Conservation (phyloP, 2,113 vertebrate genomes). For the Megaleporinus macrocephalus region DNA sequence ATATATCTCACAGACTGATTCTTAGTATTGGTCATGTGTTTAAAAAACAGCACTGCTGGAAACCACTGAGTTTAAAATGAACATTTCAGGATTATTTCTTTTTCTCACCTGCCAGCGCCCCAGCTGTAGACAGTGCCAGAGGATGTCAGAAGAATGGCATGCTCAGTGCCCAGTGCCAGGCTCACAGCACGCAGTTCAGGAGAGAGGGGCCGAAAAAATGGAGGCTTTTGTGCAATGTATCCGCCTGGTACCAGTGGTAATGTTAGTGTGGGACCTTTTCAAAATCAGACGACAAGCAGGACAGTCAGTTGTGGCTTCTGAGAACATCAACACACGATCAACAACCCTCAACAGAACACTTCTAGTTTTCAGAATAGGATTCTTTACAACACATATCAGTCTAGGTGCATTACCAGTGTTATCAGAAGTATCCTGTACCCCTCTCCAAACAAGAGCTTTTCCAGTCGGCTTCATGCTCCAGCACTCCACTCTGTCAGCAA, state of each 20-base stretch:
- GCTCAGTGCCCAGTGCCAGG: constrained; percentile 82
- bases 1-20: not conserved
- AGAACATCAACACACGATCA: not conserved
- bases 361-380: not conserved
- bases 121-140: constrained; percentile 82
- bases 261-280: constrained; percentile 45
- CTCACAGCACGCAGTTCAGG: constrained; percentile 71
- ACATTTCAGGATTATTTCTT: not conserved
- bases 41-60: not conserved
- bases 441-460: constrained; percentile 70
- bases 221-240: constrained; percentile 75
- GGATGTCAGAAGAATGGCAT: constrained; percentile 78
- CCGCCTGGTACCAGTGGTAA: constrained; percentile 85
- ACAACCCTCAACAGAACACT: not conserved
- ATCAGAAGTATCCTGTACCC: constrained; percentile 46
- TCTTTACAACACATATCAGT: not conserved
- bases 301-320: not conserved
- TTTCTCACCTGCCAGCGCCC: constrained; percentile 86
- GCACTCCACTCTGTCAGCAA: constrained; percentile 68
- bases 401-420: constrained; percentile 54
- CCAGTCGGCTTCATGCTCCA: constrained; percentile 69
- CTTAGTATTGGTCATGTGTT: not conserved
- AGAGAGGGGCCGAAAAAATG: constrained; percentile 77
- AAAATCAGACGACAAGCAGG: not conserved
- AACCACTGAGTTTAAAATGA: not conserved